These are phyloP conservation scores for Phrynocephalus versicolor DNA, from an alignment of 2,113 vertebrate genomes.

Conservation along the genomic window DNA sequence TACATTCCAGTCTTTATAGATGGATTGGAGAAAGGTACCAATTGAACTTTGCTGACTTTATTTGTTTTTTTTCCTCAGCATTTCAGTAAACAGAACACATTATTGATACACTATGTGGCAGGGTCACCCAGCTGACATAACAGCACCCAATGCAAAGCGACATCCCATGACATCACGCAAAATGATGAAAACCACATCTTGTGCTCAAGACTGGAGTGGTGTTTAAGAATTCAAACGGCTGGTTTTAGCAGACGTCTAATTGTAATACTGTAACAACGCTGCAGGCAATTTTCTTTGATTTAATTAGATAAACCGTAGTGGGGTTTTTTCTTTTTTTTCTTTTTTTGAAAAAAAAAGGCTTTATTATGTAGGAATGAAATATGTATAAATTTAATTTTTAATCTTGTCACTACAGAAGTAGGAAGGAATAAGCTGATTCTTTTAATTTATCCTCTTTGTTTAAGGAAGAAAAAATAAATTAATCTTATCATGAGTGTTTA, in stretches of 20 bases:
- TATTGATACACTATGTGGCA: slow-evolving; percentile 19
- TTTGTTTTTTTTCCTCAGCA: fast-evolving
- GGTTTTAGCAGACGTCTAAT: slow-evolving; percentile 80
- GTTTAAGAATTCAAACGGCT: slow-evolving; percentile 71
- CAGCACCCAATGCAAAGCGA: slow-evolving; percentile 26
- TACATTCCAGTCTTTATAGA: background rate
- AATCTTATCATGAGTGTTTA: slow-evolving; percentile 80
- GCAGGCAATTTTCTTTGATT: slow-evolving; percentile 84
- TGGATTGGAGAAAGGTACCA: background rate
- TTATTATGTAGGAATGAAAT: slow-evolving; percentile 86
- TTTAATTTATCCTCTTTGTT: slow-evolving; percentile 83
- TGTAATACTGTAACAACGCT: slow-evolving; percentile 79
- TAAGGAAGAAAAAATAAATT: slow-evolving; percentile 76
- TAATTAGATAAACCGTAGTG: slow-evolving; percentile 85
- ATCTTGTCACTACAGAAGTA: slow-evolving; percentile 82
- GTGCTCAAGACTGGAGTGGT: slow-evolving; percentile 64
- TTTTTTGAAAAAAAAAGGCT: slow-evolving; percentile 77
- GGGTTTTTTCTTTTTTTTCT: slow-evolving; percentile 31
- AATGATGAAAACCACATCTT: slow-evolving; percentile 66
- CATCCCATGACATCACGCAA: slow-evolving; percentile 57
- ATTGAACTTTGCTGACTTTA: background rate
- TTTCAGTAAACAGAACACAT: slow-evolving; percentile 40
- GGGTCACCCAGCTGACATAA: slow-evolving; percentile 40
- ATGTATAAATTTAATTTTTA: slow-evolving; percentile 89
- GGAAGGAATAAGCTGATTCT: slow-evolving; percentile 79